Base-by-base conservation (phyloP, 2,888 invertebrate genomes). In the Steinernema hermaphroditum region DNA sequence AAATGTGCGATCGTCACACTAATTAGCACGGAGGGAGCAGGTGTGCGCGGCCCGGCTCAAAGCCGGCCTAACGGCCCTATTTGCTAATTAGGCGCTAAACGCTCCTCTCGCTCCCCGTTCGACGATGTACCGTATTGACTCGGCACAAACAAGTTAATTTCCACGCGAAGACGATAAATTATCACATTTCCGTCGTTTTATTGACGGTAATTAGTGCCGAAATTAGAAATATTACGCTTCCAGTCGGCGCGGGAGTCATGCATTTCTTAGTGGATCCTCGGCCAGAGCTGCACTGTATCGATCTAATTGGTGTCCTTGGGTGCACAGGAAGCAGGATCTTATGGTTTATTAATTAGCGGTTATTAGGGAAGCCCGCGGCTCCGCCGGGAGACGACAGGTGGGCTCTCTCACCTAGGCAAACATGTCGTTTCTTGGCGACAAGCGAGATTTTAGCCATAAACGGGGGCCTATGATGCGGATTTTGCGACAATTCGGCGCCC, bases 271-370 rank as follows among this genome's bases (percentile, higher is more conserved):
- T 14, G 22, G 27, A 6, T 9, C 46, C 22, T 6, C 8, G 46
- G 37, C 37, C 6, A 37, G 4, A 4, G 6, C 37, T 37, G 37
- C 37, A 37, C 37, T 37, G 37, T 37, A 12, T 37, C 37, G 6
- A 37, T 37, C 37, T 37, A 37, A 37, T 37, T 37, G 37, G 37
- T 37, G 37, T 37, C 37, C 37, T 37, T 37, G 37, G 46, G 46
- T 16, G n/a, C n/a, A n/a, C n/a, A n/a, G n/a, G n/a, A n/a, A n/a
- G n/a, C n/a, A n/a, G n/a, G 19, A 46, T n/a, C 19, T 46, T 46
- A 46, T 46, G 46, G 19, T 46, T 46, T 46, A 46, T 46, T 46
- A 46, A 46, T 46, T 46, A 46, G 46, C 46, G n/a, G 46, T 46
- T 46, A 46, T 37, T 37, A 12, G 37, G 37, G 6, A 12, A 8